phyloP scores from a whole-genome alignment of 2,888 invertebrate genomes.

The Chromoteleia sp. region DNA sequence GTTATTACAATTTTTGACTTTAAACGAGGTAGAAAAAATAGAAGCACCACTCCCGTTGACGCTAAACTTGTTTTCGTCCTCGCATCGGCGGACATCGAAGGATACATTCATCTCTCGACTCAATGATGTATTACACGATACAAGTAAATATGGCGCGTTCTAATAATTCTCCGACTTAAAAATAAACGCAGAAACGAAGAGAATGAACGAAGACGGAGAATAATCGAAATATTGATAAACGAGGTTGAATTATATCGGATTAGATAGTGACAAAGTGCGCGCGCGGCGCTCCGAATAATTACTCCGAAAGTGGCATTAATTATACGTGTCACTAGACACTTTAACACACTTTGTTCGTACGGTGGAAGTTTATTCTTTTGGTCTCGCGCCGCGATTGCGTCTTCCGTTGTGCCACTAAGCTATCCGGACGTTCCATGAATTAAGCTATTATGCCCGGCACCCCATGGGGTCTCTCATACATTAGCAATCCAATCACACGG shows the following conservation, averaged over 20 bases:
- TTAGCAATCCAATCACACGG: constrained; percentile 77
- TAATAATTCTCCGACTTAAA: not conserved
- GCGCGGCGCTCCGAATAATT: constrained; percentile 13
- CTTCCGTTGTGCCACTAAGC: constrained; percentile 58
- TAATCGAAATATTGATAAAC: constrained; percentile 7
- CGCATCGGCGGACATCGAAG: too few species aligned
- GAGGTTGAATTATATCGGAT: constrained; percentile 15
- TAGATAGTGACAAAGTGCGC: constrained; percentile 16
- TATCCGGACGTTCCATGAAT: constrained; percentile 73
- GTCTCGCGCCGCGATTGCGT: constrained; percentile 24
- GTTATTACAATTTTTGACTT: too few species aligned
- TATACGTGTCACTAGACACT: constrained; percentile 33
- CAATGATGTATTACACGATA: too few species aligned
- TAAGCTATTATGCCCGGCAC: constrained; percentile 77
- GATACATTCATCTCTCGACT: too few species aligned
- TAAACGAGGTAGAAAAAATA: too few species aligned
- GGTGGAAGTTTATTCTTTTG: constrained; percentile 25
- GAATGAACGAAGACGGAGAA: too few species aligned
- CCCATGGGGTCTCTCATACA: constrained; percentile 73
- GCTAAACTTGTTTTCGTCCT: too few species aligned
- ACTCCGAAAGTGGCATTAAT: constrained; percentile 31
- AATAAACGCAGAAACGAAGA: too few species aligned
- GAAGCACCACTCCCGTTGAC: too few species aligned
- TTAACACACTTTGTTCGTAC: constrained; percentile 32
- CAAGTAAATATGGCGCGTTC: too few species aligned